A percentile compares a stretch with the other conserved stretches of the same genome.
phyloP scores from a whole-genome alignment of 1,140 invertebrate genomes.

The Nasonia giraulti region DNA sequence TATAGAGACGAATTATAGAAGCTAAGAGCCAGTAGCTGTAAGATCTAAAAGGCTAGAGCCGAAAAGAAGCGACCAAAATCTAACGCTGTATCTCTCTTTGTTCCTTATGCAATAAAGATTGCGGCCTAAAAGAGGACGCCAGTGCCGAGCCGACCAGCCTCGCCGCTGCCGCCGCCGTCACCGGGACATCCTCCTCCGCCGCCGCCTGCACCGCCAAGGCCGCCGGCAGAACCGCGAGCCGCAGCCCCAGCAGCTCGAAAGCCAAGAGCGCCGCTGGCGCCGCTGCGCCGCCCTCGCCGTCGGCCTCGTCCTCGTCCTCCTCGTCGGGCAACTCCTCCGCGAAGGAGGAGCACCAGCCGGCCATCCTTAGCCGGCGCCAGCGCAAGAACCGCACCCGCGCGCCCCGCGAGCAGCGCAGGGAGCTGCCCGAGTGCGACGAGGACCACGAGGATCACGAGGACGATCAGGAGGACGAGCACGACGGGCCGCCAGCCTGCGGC shows the following conservation, averaged over 20 bases:
- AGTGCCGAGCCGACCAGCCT: conserved; percentile 54
- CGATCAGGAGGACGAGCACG: conserved; percentile 7
- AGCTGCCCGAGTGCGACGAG: conserved; percentile 46
- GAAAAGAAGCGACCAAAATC: conserved; percentile 25
- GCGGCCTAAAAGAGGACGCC: conserved; percentile 54
- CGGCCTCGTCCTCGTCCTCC: conserved; percentile 32
- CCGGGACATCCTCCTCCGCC: conserved; percentile 31
- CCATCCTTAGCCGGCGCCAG: conserved; percentile 66
- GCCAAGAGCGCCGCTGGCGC: not conserved
- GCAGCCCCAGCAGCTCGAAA: conserved; percentile 35
- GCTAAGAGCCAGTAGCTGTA: not conserved
- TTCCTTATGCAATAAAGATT: conserved; percentile 69
- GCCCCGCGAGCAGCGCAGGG: conserved; percentile 60
- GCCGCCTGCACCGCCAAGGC: conserved; percentile 52
- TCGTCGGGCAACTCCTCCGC: not conserved
- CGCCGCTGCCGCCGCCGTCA: conserved; percentile 56
- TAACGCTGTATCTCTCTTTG: conserved; percentile 54
- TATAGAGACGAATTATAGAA: not conserved
- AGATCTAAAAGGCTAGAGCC: not conserved
- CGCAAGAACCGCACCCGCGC: conserved; percentile 70
- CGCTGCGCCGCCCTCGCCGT: not conserved
- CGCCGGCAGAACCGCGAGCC: conserved; percentile 47
- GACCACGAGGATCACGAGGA: conserved; percentile 24
- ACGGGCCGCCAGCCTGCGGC: not conserved
- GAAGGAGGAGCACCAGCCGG: conserved; percentile 47